These are phyloP conservation scores for Conus betulinus DNA, from an alignment of 1,140 invertebrate species.

Conservation along the genomic window DNA sequence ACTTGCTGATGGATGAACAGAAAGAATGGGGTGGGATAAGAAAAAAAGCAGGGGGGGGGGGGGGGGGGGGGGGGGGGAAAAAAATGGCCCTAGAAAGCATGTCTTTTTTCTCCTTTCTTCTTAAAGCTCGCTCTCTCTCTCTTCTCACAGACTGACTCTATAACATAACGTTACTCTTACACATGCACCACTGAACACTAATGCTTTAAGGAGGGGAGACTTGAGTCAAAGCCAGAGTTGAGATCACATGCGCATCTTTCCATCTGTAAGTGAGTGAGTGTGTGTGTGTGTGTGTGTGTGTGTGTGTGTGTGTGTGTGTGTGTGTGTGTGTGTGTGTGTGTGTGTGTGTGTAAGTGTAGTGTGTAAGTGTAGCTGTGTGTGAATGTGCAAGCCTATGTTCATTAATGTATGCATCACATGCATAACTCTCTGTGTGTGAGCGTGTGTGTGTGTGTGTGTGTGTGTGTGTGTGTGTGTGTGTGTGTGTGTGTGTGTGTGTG, in stretches of 20 bases:
- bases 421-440: not conserved
- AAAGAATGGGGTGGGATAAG: not conserved
- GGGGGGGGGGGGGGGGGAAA: no score
- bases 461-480: slow-evolving; percentile 5
- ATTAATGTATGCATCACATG: not conserved
- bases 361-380: not conserved
- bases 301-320: not conserved
- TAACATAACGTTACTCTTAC: not conserved
- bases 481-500: slow-evolving; percentile 20
- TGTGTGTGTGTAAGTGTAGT: not conserved
- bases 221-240: not conserved
- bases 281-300: no score
- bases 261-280: not conserved
- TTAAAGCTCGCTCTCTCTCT: no score
- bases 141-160: not conserved
- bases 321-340: not conserved
- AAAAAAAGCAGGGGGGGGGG: not conserved
- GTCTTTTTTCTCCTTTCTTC: no score
- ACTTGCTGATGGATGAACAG: not conserved
- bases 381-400: not conserved
- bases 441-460: not conserved
- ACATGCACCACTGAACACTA: not conserved
- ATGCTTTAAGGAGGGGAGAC: not conserved
- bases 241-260: not conserved
- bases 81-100: no score